Evolutionary conservation across 1,140 invertebrate species (phyloP), one percentile per base, ranked within the genome.

Genomic region (Notospermus geniculatus): DNA sequence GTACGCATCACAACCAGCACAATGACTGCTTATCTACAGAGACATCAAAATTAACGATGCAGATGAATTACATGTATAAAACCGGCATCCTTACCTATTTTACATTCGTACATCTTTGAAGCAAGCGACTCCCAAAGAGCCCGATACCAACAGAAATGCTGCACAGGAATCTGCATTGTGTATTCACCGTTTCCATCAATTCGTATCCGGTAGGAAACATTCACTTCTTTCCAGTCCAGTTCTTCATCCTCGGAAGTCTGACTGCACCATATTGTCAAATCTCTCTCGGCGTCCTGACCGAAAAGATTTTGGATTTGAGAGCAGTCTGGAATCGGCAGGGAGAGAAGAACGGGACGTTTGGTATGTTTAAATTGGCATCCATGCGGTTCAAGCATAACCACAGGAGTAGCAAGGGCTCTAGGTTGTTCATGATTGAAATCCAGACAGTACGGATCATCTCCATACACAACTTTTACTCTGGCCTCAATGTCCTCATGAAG

Each of bases 131-230:
- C 71, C 72, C 72, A 73, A 4, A 73, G 27, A 13, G 69, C 64
- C 60, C 71, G 72, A 56, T 75, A 73, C 58, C 74, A 73, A 29
- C 59, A 71, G 52, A 76, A 76, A 57, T 76, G 74, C 19, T 45
- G 53, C n/a, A 76, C 71, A 13, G 63, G 56, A 60, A 76, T 74
- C 5, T 60, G 52, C 13, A 75, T 57, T 4, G 57, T 46, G 27
- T 50, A 57, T 2, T 60, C 36, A 5, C 63, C 56, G 30, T 41
- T 22, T 11, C 50, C 54, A 23, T 67, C 62, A 54, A 67, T 54
- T n/a, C 23, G 50, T 19, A 62, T 41, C 4, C 9, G 2, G 36
- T 60, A 62, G 9, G 32, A 28, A 22, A 60, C 60, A 5, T 60
- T n/a, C 13, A 25, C 41, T 19, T 25, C n/a, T 28, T 62, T 4